Base-by-base conservation (phyloP, 2,113 vertebrate species). In the Pungitius pungitius region DNA sequence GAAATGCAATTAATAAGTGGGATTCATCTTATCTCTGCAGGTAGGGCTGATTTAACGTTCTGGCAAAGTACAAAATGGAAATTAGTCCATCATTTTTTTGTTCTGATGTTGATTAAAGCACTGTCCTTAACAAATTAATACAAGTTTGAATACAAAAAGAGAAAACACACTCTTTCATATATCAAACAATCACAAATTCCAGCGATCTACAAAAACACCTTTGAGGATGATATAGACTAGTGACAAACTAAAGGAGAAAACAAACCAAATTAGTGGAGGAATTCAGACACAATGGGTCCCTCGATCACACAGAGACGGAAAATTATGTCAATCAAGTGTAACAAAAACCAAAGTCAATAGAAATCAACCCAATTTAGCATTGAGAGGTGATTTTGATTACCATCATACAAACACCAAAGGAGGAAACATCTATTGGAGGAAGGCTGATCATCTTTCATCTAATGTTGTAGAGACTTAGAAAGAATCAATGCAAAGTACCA, bases 21-120 rank as follows among this genome's bases (percentile, higher is more conserved):
- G 20, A 24, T 17, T 65, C 47, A 47, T 80, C 20, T 39, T 6
- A 6, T 60, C 30, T 59, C 69, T 40, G 57, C n/a, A 63, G 55
- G 60, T 43, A 27, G 26, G 26, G 13, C 47, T 43, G 35, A 51
- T 67, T 75, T 67, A 54, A 47, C 52, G 68, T 45, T 72, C 51
- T n/a, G 33, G 51, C 20, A 60, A 33, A 33, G 54, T 18, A 33
- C 55, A 30, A 27, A 26, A 59, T 54, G 54, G 58, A 65, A 56
- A 56, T 24, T 0, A 67, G 62, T 63, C 39, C 67, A 10, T 75
- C 37, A 51, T 30, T 24, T 8, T 37, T 22, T 63, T 0, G 2
- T 55, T 43, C 20, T 52, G 63, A 51, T 54, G n/a, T 45, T 68
- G 51, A 68, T 68, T 52, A 42, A 80, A 68, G 26, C 24, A 67